Base-by-base conservation (phyloP, 2,888 invertebrate species). In the Hylaea fasciaria region DNA sequence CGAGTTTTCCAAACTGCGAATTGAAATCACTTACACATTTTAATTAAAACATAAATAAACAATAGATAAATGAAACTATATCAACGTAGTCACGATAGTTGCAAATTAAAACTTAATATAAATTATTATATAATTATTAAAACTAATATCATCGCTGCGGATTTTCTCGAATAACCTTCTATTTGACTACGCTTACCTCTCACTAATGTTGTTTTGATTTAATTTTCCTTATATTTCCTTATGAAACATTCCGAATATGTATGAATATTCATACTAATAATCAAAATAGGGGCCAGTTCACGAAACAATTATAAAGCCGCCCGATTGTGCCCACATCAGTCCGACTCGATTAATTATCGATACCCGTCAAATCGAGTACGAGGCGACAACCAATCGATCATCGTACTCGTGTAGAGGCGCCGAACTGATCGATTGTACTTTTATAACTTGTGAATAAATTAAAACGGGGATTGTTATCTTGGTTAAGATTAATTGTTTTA, bases 331-430 rank as follows among this genome's bases (percentile, higher is more conserved):
- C 63, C 60, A 64, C 67, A 61, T 66, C 77, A 52, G 39, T 11
- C 46, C 47, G 52, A 57, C 43, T 81, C 85, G 85, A 89, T 89
- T 89, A 87, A 89, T 88, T 88, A 89, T 82, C 80, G 80, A 80
- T 80, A 52, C 56, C 61, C 52, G 83, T 84, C 78, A 78, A 81
- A 82, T 81, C 78, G 78, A 72, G 79, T 72, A 72, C 65, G 73
- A 78, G 76, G 82, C 71, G 82, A 81, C 86, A 81, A 81, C 74
- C 78, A 78, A 90, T 91, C 89, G 81, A 89, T 91, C 90, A 90
- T 79, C 69, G 70, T 62, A 69, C 62, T 74, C 70, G 70, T 70
- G 68, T 68, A 72, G 78, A 87, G 87, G 89, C 87, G 89, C 85
- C 85, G 82, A 73, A 64, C 79, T 86, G 88, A 89, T 87, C 80